Conservation (phyloP, 1,140 invertebrate species). For the Rhynchophorus ferrugineus region DNA sequence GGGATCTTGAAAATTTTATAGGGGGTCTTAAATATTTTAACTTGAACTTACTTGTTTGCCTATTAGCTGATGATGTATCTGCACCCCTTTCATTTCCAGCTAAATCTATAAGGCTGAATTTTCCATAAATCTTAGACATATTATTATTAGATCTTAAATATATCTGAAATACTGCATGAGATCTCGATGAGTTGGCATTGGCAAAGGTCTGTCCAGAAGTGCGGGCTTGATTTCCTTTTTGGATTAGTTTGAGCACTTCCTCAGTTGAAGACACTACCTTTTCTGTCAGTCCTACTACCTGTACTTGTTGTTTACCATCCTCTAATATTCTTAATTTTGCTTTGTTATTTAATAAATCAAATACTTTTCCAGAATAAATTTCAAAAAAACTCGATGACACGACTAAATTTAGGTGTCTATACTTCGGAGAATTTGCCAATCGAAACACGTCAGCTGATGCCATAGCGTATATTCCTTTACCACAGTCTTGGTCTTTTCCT, state of each 20-base stretch:
- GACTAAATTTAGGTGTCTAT: constrained; percentile 55
- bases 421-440: constrained; percentile 45
- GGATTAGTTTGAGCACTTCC: constrained; percentile 71
- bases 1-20: too few species aligned
- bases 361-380: constrained; percentile 86
- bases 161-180: constrained; percentile 86
- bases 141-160: constrained; percentile 41
- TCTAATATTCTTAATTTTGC: constrained; percentile 83
- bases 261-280: constrained; percentile 63
- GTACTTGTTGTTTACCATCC: constrained; percentile 72
- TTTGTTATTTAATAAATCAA: constrained; percentile 94
- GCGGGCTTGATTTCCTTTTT: constrained; percentile 58
- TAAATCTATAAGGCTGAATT: constrained; percentile 73
- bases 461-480: constrained; percentile 65
- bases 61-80: constrained; percentile 64
- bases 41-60: constrained; percentile 56
- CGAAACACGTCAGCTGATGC: constrained; percentile 50
- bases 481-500: constrained; percentile 64
- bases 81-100: constrained; percentile 71
- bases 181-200: constrained; percentile 77
- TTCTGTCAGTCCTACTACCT: constrained; percentile 77
- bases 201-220: constrained; percentile 81
- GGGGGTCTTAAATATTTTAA: too few species aligned
- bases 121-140: constrained; percentile 53
- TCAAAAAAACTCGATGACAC: constrained; percentile 82